Evolutionary conservation across 2,113 vertebrate genomes (phyloP).

Genomic region (Tylochromis polylepis): DNA sequence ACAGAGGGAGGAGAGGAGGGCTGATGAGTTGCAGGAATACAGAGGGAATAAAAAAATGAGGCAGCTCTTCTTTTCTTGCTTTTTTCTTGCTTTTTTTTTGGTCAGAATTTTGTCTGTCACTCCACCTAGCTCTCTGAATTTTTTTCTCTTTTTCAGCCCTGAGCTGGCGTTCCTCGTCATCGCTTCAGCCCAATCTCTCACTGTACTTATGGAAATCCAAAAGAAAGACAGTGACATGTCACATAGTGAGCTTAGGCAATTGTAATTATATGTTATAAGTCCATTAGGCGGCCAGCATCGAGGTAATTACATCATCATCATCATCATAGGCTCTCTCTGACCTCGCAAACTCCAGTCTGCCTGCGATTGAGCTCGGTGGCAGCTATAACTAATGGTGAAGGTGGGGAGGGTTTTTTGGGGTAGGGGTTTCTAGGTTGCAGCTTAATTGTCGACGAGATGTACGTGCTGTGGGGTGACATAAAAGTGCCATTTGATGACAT

Average conservation of each 20-base stretch:
- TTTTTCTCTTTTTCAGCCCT: not conserved
- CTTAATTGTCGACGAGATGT: not conserved
- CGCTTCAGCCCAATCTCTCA: not conserved
- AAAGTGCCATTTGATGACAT: conserved; percentile 4
- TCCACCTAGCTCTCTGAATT: not conserved
- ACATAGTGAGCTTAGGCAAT: not conserved
- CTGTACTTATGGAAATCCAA: not conserved
- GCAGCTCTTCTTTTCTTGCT: not conserved
- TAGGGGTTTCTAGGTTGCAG: not conserved
- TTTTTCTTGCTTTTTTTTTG: not conserved
- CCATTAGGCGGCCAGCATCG: not conserved
- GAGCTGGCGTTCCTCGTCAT: not conserved
- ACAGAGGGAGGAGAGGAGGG: conserved; percentile 13
- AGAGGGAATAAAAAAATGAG: conserved; percentile 41
- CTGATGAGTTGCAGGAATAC: not conserved
- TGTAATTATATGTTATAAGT: not conserved
- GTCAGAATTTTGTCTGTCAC: not conserved
- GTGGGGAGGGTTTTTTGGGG: not conserved
- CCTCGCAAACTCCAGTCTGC: not conserved
- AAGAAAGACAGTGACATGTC: not conserved
- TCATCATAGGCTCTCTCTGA: not conserved
- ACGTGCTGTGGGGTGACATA: not conserved
- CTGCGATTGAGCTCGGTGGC: not conserved
- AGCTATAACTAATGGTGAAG: not conserved
- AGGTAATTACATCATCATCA: conserved; percentile 9